Evolutionary conservation across 35 echinoderm and acorn worm genomes (phyloP).

Genomic region (Antedon bifida): DNA sequence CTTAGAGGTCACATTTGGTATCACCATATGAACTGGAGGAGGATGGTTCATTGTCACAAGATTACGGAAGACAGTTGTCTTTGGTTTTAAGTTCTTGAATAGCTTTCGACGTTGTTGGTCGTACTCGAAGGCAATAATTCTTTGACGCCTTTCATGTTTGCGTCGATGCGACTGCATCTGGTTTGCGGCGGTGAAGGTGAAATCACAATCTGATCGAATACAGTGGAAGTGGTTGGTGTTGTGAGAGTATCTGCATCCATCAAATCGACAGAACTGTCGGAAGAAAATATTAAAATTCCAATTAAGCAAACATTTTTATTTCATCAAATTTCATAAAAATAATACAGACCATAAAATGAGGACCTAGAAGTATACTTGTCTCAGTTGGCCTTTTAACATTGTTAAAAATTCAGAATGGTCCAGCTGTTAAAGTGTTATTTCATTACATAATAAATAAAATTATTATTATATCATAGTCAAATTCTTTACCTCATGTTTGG

Average conservation of each 20-base stretch:
- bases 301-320: background rate
- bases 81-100: conserved; percentile 2
- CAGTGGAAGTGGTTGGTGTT: conserved; percentile 99
- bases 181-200: conserved; percentile 93
- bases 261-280: conserved; percentile 66
- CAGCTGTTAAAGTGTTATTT: too few species aligned
- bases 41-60: background rate
- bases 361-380: too few species aligned
- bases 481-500: conserved; percentile 80
- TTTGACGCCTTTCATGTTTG: conserved; percentile 84
- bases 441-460: too few species aligned
- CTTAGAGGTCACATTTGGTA: background rate
- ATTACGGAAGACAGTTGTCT: background rate
- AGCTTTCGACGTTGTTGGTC: conserved; percentile 33
- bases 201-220: conserved; percentile 83
- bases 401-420: too few species aligned
- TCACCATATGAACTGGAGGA: background rate
- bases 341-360: background rate
- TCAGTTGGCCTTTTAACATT: too few species aligned
- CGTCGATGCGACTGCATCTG: conserved; percentile 98
- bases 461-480: too few species aligned
- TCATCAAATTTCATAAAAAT: too few species aligned
- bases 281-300: conserved; percentile 21
- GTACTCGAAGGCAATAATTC: conserved; percentile 81
- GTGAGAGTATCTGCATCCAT: conserved; percentile 78